phyloP scores from a whole-genome alignment of 2,113 vertebrate species.

The Pelvicachromis taeniatus region DNA sequence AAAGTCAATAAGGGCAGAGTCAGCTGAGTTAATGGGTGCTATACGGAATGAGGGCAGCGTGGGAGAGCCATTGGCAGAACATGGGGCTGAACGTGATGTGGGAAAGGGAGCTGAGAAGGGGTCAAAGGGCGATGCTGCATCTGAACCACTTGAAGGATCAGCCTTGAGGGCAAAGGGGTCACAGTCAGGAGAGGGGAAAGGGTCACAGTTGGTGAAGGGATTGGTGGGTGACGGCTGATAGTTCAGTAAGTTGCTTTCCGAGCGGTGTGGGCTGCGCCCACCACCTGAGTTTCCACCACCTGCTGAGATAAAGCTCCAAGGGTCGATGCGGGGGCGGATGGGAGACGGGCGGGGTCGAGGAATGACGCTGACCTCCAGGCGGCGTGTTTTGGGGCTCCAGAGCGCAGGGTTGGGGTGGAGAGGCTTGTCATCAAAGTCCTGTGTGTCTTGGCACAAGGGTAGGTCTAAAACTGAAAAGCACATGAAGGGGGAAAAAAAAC shows the following conservation, averaged over 20 bases:
- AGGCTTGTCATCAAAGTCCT: slow-evolving; percentile 61
- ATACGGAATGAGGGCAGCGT: slow-evolving; percentile 67
- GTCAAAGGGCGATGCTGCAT: slow-evolving; percentile 58
- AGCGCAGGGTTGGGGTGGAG: slow-evolving; percentile 71
- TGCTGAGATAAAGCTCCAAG: slow-evolving; percentile 86
- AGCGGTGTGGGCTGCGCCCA: slow-evolving; percentile 36
- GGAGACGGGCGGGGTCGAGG: slow-evolving; percentile 83
- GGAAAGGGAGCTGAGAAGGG: slow-evolving; percentile 72
- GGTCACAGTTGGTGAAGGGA: slow-evolving; percentile 78
- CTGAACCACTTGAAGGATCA: slow-evolving; percentile 43
- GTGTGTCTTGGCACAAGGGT: slow-evolving; percentile 66
- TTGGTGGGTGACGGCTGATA: slow-evolving; percentile 79
- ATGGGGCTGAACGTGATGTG: slow-evolving; percentile 74
- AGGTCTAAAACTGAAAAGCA: slow-evolving; percentile 61
- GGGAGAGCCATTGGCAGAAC: slow-evolving; percentile 74
- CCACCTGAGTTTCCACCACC: slow-evolving; percentile 45
- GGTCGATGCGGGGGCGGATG: slow-evolving; percentile 82
- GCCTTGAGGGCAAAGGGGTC: slow-evolving; percentile 73
- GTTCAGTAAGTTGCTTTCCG: slow-evolving; percentile 45
- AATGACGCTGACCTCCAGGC: slow-evolving; percentile 77
- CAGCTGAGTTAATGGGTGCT: slow-evolving; percentile 62
- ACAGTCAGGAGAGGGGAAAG: slow-evolving; percentile 75
- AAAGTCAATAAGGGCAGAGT: slow-evolving; percentile 70
- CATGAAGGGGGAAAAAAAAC: background rate
- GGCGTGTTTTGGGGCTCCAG: slow-evolving; percentile 77